phyloP scores from a whole-genome alignment of 2,113 vertebrate genomes.

The Todiramphus chloris region DNA sequence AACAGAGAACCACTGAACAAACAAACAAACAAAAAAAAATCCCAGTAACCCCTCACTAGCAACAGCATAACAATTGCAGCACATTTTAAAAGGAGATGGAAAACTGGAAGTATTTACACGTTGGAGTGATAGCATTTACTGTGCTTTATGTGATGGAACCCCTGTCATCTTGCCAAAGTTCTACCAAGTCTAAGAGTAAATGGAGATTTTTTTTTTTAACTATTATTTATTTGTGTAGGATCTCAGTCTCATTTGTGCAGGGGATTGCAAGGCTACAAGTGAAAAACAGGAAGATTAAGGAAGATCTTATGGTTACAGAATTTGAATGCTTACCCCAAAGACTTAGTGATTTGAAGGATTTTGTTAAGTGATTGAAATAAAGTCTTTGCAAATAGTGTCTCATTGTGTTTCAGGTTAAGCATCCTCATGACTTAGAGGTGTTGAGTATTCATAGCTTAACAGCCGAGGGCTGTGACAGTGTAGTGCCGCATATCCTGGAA shows the following conservation, averaged over 20 bases:
- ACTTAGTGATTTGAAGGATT: not conserved
- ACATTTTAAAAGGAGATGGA: not conserved
- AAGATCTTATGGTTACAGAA: not conserved
- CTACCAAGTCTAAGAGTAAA: not conserved
- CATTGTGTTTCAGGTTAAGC: not conserved
- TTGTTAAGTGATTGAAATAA: not conserved
- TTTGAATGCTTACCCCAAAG: not conserved
- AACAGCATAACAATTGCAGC: not conserved
- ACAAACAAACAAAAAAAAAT: too few relatives aligned
- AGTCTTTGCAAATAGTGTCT: not conserved
- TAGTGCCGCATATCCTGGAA: not conserved
- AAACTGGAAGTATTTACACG: not conserved
- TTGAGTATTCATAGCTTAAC: not conserved
- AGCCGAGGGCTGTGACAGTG: not conserved
- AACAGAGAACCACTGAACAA: not conserved
- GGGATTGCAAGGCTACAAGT: not conserved
- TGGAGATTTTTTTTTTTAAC: not conserved
- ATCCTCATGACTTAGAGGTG: not conserved
- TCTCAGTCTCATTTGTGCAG: not conserved
- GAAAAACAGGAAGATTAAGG: not conserved
- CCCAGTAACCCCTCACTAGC: not conserved
- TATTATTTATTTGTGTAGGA: too few relatives aligned
- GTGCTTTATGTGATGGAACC: not conserved
- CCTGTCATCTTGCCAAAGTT: not conserved
- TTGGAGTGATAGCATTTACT: not conserved